Conservation (phyloP, 2,797 vertebrate genomes). For the Sebastiscus tertius region DNA sequence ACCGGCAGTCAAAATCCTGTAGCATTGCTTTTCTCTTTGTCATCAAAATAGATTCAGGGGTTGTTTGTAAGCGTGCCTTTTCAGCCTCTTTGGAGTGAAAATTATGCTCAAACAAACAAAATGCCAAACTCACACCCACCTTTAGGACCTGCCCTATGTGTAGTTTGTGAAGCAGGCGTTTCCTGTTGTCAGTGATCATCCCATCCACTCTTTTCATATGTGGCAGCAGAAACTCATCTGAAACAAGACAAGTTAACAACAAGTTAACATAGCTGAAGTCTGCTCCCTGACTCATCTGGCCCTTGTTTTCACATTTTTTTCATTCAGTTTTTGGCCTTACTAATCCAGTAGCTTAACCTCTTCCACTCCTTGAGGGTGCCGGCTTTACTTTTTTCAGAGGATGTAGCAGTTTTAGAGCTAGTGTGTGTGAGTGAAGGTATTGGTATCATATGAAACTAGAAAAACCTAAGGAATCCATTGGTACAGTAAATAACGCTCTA, state of each 20-base stretch:
- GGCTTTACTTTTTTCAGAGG: too few species aligned
- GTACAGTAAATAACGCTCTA: too few species aligned
- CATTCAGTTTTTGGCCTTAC: not conserved
- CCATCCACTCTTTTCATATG: slow-evolving; percentile 97
- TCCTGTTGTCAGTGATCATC: slow-evolving; percentile 94
- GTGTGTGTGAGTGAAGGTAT: too few species aligned
- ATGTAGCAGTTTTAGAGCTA: too few species aligned
- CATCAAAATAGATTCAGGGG: not conserved
- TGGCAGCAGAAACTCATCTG: slow-evolving; percentile 95
- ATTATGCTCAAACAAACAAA: not conserved
- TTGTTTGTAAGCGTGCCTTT: not conserved
- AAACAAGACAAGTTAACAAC: slow-evolving; percentile 38
- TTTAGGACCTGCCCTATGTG: slow-evolving; percentile 93
- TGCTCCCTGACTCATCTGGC: not conserved
- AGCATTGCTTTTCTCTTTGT: not conserved
- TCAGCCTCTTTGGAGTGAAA: not conserved
- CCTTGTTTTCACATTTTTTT: not conserved
- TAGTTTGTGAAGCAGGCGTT: slow-evolving; percentile 92
- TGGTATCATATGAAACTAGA: too few species aligned
- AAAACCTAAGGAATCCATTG: too few species aligned
- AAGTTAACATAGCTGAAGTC: not conserved
- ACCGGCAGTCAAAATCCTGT: not conserved
- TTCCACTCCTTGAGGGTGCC: too few species aligned
- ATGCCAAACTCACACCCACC: slow-evolving; percentile 76
- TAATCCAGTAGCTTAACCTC: too few species aligned